Base-by-base conservation (phyloP, 2,797 vertebrate species). In the Spatula versicolor region DNA sequence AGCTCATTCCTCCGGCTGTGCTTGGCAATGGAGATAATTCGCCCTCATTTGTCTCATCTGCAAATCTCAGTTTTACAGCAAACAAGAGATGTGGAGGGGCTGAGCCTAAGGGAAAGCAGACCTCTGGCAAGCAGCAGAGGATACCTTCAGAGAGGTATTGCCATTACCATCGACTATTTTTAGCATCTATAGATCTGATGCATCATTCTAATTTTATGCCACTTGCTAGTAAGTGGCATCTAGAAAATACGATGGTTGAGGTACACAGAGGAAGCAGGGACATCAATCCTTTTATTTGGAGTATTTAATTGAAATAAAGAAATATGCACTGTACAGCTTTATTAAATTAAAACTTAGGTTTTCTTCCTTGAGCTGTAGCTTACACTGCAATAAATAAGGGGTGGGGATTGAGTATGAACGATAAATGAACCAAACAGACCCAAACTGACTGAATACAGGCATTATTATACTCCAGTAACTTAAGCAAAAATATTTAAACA, bases 11-110 rank as follows among this genome's bases (percentile, higher is more conserved):
- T 67, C 75, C 23, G 82, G 86, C 92, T 91, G 33, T 62, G 35
- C 83, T 93, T 46, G 81, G 45, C 58, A 72, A 95, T 2, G 18
- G 88, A 93, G 48, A 92, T 67, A 91, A 96, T 94, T 96, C 95
- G 94, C 91, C 81, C 95, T 87, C 88, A 78, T 96, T 81, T 81
- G 88, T 93, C 96, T 95, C 95, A 96, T 91, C 96, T 96, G 97
- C 96, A 97, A 96, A 87, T 83, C 92, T 94, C 96, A 86, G 94
- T 95, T 96, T 93, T 55, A 52, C 91, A 97, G 96, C 93, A 88
- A 76, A 87, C 79, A 64, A 82, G 83, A 95, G 77, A 62, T 50
- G 77, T 14, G 35, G 93, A 96, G 69, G 54, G 48, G 80, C 48
- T 83, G 95, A 91, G 88, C 93, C 89, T 72, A 94, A 59, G 25